Evolutionary conservation across 2,888 invertebrate species (phyloP).

Genomic region (Lasioglossum zephyrum): DNA sequence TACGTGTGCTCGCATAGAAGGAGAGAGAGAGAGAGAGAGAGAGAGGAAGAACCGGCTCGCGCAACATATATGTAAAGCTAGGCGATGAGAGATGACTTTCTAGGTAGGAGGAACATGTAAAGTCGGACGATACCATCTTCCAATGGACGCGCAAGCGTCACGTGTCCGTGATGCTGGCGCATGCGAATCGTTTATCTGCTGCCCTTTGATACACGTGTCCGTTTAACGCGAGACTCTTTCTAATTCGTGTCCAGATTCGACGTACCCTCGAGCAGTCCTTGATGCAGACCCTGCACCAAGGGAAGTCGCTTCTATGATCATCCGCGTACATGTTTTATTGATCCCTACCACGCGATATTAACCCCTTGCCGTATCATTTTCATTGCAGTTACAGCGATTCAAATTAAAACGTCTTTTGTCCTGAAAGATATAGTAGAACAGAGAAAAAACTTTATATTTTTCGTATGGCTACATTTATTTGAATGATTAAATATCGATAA

Average conservation of each 20-base stretch:
- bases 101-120: conserved; percentile 64
- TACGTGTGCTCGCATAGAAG: background rate
- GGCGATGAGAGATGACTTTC: conserved; percentile 69
- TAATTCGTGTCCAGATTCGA: conserved; percentile 10
- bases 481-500: no score
- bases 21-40: no score
- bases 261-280: background rate
- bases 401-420: no score
- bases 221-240: conserved; percentile 41
- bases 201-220: conserved; percentile 26
- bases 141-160: conserved; percentile 52
- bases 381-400: no score
- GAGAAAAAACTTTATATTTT: no score
- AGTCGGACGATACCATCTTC: conserved; percentile 53
- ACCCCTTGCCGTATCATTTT: no score
- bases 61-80: background rate
- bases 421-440: no score
- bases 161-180: conserved; percentile 41
- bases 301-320: background rate
- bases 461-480: no score
- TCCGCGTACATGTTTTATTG: background rate
- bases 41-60: background rate
- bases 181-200: conserved; percentile 13
- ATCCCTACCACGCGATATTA: no score
- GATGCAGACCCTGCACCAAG: background rate